Conservation (phyloP, 2,113 vertebrate species). For the Phocoena sinus region DNA sequence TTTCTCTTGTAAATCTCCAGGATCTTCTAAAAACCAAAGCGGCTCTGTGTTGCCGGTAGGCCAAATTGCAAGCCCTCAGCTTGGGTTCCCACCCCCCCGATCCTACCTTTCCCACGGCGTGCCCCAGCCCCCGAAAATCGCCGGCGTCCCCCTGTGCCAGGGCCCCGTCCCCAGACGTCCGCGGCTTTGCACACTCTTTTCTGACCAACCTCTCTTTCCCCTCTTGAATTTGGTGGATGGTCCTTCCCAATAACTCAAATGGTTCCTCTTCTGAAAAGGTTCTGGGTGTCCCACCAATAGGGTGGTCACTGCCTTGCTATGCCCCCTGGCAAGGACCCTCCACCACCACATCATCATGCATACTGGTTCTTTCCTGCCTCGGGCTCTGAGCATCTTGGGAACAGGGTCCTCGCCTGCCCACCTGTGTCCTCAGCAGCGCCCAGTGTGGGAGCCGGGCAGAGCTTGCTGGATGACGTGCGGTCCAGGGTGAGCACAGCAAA, state of each 20-base stretch:
- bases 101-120: too few relatives aligned
- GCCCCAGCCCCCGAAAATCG: fast-evolving
- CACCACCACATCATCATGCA: fast-evolving
- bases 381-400: fast-evolving
- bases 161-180: not conserved
- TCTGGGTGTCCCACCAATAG: not conserved
- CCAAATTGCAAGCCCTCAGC: fast-evolving
- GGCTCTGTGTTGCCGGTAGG: fast-evolving
- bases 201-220: not conserved
- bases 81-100: not conserved
- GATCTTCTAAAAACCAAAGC: not conserved
- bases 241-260: not conserved
- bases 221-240: not conserved
- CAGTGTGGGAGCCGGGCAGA: not conserved
- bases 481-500: fast-evolving
- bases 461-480: not conserved
- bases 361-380: not conserved
- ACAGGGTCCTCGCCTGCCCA: fast-evolving
- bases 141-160: fast-evolving
- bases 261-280: not conserved
- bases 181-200: not conserved
- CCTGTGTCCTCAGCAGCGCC: not conserved
- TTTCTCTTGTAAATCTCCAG: not conserved
- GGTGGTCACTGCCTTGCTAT: fast-evolving
- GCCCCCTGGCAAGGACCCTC: not conserved